These are phyloP conservation scores for Philotrypesis tridentata DNA, from an alignment of 1,140 invertebrate genomes.

Conservation along the genomic window DNA sequence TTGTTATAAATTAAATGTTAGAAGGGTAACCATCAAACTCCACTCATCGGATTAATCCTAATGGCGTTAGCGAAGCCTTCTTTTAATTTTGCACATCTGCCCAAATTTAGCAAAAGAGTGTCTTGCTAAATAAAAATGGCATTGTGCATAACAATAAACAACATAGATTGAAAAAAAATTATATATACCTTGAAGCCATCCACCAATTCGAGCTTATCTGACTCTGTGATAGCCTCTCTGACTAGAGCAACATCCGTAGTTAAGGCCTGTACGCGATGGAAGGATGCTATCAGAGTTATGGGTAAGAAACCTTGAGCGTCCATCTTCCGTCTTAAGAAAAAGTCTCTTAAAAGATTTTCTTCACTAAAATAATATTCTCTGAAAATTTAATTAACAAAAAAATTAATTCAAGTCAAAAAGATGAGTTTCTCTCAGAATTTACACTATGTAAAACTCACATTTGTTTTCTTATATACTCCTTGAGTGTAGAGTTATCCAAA, in stretches of 20 bases:
- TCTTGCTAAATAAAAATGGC: slow-evolving; percentile 31
- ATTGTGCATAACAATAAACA: slow-evolving; percentile 14
- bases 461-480: slow-evolving; percentile 88
- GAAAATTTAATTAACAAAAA: slow-evolving; percentile 65
- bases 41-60: slow-evolving; percentile 59
- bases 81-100: slow-evolving; percentile 62
- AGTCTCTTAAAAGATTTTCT: slow-evolving; percentile 96
- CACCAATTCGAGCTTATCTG: slow-evolving; percentile 87
- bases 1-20: slow-evolving; percentile 51
- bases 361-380: slow-evolving; percentile 99
- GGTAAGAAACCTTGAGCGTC: slow-evolving; percentile 93
- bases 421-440: not conserved
- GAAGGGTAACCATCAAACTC: slow-evolving; percentile 67
- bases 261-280: slow-evolving; percentile 92
- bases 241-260: slow-evolving; percentile 90
- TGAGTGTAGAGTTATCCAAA: slow-evolving; percentile 77
- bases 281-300: slow-evolving; percentile 94
- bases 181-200: slow-evolving; percentile 81
- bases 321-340: slow-evolving; percentile 98
- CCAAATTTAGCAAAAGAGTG: not conserved
- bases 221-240: slow-evolving; percentile 86
- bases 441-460: slow-evolving; percentile 77
- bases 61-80: slow-evolving; percentile 65
- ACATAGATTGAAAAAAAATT: slow-evolving; percentile 35
- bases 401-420: not conserved